phyloP scores from a whole-genome alignment of 2,113 vertebrate species.

The Crypturellus undulatus region DNA sequence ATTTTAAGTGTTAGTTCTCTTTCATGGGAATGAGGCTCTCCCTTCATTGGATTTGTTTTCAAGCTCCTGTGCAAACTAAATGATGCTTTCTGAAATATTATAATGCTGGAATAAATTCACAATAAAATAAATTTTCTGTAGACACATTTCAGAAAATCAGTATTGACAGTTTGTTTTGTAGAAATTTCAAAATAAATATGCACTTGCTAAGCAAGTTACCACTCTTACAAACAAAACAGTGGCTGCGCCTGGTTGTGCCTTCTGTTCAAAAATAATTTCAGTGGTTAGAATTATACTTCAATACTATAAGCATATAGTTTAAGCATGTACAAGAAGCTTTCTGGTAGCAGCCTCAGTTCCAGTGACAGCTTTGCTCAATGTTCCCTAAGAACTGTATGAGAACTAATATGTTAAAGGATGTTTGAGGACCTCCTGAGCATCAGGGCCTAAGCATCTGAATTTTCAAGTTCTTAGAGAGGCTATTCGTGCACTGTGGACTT shows the following conservation, averaged over 20 bases:
- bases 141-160: not conserved
- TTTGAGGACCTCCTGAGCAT: not conserved
- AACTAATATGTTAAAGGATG: not conserved
- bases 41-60: not conserved
- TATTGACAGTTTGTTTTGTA: not conserved
- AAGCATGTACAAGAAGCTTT: not conserved
- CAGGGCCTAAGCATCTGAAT: not conserved
- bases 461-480: not conserved
- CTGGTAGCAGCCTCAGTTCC: not conserved
- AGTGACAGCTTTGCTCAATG: not conserved
- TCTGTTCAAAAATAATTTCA: not conserved
- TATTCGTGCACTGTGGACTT: not conserved
- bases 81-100: not conserved
- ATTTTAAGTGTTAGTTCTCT: not conserved
- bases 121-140: not conserved
- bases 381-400: not conserved
- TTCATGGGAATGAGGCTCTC: not conserved
- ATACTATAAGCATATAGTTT: accelerated
- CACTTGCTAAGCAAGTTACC: accelerated
- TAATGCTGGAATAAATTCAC: not conserved
- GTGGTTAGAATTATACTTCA: not conserved
- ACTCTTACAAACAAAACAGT: not conserved
- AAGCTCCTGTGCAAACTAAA: not conserved
- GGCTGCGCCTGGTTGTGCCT: not conserved
- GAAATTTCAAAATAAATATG: not conserved